Conservation (phyloP, 2,797 vertebrate genomes). For the Tiaroga cobitis region DNA sequence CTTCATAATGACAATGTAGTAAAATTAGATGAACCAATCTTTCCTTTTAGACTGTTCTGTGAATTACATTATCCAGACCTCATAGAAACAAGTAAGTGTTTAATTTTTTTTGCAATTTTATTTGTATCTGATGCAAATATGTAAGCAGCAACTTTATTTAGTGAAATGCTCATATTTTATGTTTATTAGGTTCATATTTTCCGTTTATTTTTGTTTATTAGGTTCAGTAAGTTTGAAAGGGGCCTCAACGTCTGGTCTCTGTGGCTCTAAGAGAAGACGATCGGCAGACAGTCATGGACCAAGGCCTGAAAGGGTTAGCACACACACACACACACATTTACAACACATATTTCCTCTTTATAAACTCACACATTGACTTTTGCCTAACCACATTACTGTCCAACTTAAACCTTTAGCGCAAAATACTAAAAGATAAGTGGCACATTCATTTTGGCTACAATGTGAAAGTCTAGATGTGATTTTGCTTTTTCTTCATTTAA, state of each 20-base stretch:
- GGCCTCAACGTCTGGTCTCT: neutral
- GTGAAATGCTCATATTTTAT: neutral
- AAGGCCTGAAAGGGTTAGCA: slow-evolving; percentile 32
- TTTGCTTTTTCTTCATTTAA: neutral
- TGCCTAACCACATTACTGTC: neutral
- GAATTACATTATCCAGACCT: neutral
- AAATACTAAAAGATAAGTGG: neutral
- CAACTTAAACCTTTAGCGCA: neutral
- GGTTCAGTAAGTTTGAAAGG: neutral
- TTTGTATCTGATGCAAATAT: neutral
- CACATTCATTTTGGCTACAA: neutral
- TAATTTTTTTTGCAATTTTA: neutral
- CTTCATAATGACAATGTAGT: neutral
- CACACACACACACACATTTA: neutral
- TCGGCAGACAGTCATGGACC: neutral
- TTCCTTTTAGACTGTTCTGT: slow-evolving; percentile 70
- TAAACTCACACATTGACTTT: neutral
- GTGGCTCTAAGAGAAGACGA: neutral
- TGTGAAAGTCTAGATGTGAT: neutral
- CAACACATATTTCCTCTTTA: neutral
- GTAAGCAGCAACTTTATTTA: neutral
- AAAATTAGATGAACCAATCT: neutral
- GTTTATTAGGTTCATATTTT: neutral
- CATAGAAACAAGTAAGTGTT: slow-evolving; percentile 54
- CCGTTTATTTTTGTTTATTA: neutral